These are phyloP conservation scores for Bos indicus DNA, from an alignment of 2,113 vertebrate genomes.

Conservation along the genomic window DNA sequence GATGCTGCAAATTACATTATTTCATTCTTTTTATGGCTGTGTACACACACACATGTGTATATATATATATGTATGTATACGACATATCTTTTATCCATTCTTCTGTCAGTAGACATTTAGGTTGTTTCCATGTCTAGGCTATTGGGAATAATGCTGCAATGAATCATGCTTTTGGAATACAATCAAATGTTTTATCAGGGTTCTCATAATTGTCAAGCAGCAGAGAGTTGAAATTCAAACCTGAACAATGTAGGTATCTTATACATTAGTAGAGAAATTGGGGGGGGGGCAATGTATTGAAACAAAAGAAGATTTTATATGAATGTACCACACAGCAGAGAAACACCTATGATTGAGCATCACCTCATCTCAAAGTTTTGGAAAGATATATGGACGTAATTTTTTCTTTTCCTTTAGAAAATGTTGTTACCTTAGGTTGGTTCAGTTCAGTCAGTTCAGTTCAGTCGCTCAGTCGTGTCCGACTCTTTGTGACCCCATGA, in stretches of 20 bases:
- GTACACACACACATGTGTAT: background rate
- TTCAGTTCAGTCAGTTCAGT: background rate
- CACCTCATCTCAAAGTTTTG: too few relatives aligned
- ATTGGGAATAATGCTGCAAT: background rate
- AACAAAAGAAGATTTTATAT: slow-evolving; percentile 44
- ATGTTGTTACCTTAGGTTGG: background rate
- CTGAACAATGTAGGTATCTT: slow-evolving; percentile 26
- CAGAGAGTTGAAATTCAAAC: slow-evolving; percentile 43
- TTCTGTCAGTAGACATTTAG: background rate
- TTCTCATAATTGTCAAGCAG: background rate
- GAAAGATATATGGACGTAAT: background rate
- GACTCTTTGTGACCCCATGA: too few relatives aligned
- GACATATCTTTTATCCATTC: background rate
- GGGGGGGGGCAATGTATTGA: too few relatives aligned
- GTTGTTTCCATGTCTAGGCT: background rate
- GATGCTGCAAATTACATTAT: background rate
- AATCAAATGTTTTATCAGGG: slow-evolving; percentile 40
- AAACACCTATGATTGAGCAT: background rate
- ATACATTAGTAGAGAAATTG: background rate
- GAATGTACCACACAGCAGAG: background rate
- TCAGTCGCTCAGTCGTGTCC: too few relatives aligned
- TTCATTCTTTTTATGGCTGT: background rate
- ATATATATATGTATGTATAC: background rate
- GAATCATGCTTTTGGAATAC: slow-evolving; percentile 42
- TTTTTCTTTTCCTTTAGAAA: background rate